phyloP scores from a whole-genome alignment of 2,888 invertebrate species.

The Parnassius mnemosyne region DNA sequence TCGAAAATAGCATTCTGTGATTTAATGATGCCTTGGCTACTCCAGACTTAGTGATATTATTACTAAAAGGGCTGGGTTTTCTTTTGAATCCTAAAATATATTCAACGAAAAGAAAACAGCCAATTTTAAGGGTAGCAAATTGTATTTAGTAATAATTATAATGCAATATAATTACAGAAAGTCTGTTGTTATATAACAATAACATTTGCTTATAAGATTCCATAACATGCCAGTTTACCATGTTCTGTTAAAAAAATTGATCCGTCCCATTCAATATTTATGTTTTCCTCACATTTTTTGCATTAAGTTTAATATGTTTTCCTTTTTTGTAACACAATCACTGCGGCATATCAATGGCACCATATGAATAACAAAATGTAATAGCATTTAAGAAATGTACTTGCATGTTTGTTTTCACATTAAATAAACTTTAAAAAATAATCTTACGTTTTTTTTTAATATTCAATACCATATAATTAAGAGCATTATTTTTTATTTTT shows the following conservation, averaged over 20 bases:
- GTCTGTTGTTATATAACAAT: constrained; percentile 18
- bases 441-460: constrained; percentile 25
- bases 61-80: constrained; percentile 45
- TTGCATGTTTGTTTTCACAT: constrained; percentile 74
- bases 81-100: constrained; percentile 36
- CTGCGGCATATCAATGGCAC: constrained; percentile 68
- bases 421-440: constrained; percentile 61
- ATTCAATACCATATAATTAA: too few relatives aligned
- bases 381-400: constrained; percentile 68
- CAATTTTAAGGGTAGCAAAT: constrained; percentile 37
- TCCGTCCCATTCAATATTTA: constrained; percentile 56
- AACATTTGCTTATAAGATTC: constrained; percentile 14
- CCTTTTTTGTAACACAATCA: constrained; percentile 61
- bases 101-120: constrained; percentile 42
- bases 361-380: constrained; percentile 54
- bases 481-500: too few relatives aligned
- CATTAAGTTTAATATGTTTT: constrained; percentile 36
- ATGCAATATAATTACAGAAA: constrained; percentile 16
- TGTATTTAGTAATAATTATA: constrained; percentile 18
- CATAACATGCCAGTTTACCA: neutral
- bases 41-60: constrained; percentile 55
- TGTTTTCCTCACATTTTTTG: constrained; percentile 16
- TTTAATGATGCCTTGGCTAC: constrained; percentile 65
- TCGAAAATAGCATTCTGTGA: constrained; percentile 66
- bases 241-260: constrained; percentile 30